A percentile compares a stretch with the other conserved stretches of the same genome.
These are phyloP conservation scores for Schlechtendalia chinensis DNA, from an alignment of 1,140 invertebrate genomes.

Conservation along the genomic window DNA sequence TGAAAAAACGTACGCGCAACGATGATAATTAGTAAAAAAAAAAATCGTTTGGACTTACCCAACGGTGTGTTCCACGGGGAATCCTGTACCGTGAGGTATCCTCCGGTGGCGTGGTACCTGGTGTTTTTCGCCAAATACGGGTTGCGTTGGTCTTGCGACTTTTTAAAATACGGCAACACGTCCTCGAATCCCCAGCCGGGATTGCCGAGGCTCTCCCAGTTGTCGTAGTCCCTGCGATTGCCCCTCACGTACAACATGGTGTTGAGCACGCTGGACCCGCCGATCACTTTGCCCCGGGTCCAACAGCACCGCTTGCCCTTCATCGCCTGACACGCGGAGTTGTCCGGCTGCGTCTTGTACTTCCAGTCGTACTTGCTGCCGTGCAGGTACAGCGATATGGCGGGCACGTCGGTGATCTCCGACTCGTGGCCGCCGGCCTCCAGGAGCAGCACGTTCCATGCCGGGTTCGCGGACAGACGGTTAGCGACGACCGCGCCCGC, in stretches of 20 bases:
- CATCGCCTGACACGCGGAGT: slow-evolving; percentile 81
- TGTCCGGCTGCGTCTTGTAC: slow-evolving; percentile 82
- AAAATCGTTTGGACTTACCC: slow-evolving; percentile 55
- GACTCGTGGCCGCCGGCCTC: slow-evolving; percentile 87
- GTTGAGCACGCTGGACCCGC: slow-evolving; percentile 79
- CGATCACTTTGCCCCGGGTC: slow-evolving; percentile 73
- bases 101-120: slow-evolving; percentile 71
- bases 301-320: slow-evolving; percentile 75
- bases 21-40: no score
- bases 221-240: slow-evolving; percentile 83
- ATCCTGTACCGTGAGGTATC: slow-evolving; percentile 78
- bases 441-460: slow-evolving; percentile 77
- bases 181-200: slow-evolving; percentile 86
- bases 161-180: slow-evolving; percentile 82
- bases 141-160: slow-evolving; percentile 79
- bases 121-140: slow-evolving; percentile 73
- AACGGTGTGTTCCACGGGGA: slow-evolving; percentile 76
- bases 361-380: slow-evolving; percentile 91
- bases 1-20: no score
- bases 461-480: slow-evolving; percentile 73
- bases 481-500: slow-evolving; percentile 85
- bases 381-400: slow-evolving; percentile 80
- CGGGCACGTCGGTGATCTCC: slow-evolving; percentile 77
- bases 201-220: slow-evolving; percentile 86
- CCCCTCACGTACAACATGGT: slow-evolving; percentile 92